phyloP scores from a whole-genome alignment of 2,113 vertebrate genomes.

The Athene noctua region DNA sequence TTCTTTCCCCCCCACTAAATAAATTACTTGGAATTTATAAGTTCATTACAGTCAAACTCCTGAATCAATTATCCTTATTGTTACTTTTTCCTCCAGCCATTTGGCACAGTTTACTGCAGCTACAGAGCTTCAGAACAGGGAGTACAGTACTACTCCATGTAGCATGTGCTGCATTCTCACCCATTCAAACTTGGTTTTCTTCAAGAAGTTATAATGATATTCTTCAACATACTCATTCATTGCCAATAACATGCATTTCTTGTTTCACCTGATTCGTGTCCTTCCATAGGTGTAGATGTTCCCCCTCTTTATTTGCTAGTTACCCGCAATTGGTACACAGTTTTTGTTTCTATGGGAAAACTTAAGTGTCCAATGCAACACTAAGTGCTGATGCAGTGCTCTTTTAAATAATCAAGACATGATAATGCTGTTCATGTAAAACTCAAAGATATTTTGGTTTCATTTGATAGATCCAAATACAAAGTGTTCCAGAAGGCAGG shows the following conservation, averaged over 20 bases:
- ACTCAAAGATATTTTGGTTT: background rate
- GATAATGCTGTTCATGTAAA: background rate
- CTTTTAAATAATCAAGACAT: background rate
- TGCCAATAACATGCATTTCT: background rate
- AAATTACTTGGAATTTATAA: background rate
- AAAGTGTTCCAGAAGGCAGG: background rate
- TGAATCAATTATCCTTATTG: background rate
- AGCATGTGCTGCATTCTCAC: background rate
- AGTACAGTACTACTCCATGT: background rate
- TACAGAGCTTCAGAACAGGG: background rate
- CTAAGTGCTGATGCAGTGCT: background rate
- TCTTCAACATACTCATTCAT: background rate
- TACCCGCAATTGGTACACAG: accelerated
- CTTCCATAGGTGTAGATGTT: background rate
- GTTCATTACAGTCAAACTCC: background rate
- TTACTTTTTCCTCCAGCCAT: background rate
- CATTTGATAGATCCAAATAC: background rate
- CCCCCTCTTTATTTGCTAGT: background rate
- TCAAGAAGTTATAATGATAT: background rate
- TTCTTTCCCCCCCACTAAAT: background rate
- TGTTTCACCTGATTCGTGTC: background rate
- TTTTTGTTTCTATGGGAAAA: background rate
- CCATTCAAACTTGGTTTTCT: background rate
- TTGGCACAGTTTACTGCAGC: background rate
- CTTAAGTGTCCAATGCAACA: background rate